Evolutionary conservation across 2,797 vertebrate genomes (phyloP).

Genomic region (Apodemus agrarius): DNA sequence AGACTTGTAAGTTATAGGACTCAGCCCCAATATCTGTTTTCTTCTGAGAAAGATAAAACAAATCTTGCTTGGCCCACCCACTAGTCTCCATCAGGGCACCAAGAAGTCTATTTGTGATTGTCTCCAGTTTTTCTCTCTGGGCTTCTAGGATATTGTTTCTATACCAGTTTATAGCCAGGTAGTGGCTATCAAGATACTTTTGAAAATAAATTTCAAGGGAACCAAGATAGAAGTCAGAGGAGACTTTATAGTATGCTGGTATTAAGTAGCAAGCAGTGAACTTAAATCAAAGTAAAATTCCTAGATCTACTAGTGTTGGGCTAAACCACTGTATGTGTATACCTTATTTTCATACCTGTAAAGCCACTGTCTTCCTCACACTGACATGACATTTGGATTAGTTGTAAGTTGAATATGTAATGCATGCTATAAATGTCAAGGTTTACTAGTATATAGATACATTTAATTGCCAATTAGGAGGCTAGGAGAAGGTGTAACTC

Average conservation of each 20-base stretch:
- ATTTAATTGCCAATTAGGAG: constrained; percentile 42
- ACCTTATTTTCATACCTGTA: neutral
- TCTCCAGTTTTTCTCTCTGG: neutral
- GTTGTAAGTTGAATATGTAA: neutral
- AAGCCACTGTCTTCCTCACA: neutral
- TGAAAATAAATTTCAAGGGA: neutral
- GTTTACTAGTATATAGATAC: neutral
- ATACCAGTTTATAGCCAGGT: neutral
- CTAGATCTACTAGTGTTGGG: neutral
- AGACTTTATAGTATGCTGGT: neutral
- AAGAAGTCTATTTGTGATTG: neutral
- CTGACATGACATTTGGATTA: neutral
- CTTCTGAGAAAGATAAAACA: neutral
- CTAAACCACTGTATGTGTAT: neutral
- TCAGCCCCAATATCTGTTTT: neutral
- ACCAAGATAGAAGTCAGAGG: neutral
- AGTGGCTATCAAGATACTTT: neutral
- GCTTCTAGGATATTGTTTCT: neutral
- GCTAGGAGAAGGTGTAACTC: neutral
- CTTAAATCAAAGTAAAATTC: neutral
- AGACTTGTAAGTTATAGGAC: neutral
- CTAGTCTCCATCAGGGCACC: neutral
- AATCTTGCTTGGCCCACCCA: neutral
- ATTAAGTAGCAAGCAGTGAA: neutral
- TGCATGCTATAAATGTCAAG: neutral